Evolutionary conservation across 2,797 vertebrate species (phyloP).

Genomic region (Scyliorhinus canicula): DNA sequence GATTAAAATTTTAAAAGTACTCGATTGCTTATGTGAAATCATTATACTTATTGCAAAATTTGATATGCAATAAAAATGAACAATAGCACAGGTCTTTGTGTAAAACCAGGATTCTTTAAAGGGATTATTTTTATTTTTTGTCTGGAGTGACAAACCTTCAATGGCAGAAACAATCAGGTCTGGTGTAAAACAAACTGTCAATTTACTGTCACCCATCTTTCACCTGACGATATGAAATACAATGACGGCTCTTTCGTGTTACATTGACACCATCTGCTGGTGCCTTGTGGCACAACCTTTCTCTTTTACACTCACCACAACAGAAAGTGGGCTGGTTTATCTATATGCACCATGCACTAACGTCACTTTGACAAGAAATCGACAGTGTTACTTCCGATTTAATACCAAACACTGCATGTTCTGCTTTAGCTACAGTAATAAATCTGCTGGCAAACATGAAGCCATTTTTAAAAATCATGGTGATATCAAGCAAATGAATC

Average conservation of each 20-base stretch:
- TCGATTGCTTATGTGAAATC: too few species aligned
- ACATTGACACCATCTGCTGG: background rate
- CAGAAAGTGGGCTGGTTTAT: background rate
- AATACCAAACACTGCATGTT: background rate
- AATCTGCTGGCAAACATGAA: background rate
- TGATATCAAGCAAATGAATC: background rate
- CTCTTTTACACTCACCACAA: background rate
- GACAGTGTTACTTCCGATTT: background rate
- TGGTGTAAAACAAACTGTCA: background rate
- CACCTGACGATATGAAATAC: background rate
- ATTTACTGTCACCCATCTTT: background rate
- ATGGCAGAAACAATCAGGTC: background rate
- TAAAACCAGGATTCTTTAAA: background rate
- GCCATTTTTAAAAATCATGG: slow-evolving; percentile 7
- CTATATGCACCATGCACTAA: background rate
- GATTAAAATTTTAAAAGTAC: background rate
- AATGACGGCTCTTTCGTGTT: background rate
- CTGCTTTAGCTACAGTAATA: background rate
- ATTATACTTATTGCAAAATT: background rate
- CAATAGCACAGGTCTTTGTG: background rate
- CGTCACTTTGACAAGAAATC: background rate
- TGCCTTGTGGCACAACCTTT: background rate
- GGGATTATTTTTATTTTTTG: background rate
- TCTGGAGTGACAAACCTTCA: background rate
- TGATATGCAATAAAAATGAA: background rate